Base-by-base conservation (phyloP, 2,797 vertebrate species). In the Paratrypauchen microcephalus region DNA sequence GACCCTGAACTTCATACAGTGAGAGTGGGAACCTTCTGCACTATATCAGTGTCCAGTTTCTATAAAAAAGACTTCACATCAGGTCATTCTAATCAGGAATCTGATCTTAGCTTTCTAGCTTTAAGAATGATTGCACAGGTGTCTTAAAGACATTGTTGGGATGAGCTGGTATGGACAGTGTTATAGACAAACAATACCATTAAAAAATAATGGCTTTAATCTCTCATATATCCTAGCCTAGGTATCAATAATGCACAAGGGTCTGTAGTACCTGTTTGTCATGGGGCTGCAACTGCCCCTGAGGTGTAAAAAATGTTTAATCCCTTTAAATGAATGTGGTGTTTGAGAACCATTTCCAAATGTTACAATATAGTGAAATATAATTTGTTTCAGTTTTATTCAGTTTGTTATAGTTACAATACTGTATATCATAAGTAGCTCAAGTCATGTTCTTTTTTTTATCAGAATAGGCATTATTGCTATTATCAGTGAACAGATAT, bases 241-340 rank as follows among this genome's bases (percentile, higher is more conserved):
- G 24, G 19, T 4, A 70, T 89, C 41, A 87, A 88, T 89, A 80
- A 88, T 89, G 63, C 5, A 45, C 41, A 89, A 15, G 16, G 24
- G 48, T 15, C 16, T 68, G 24, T 4, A 32, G 15, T 68, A 45
- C 54, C 36, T 78, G 30, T 52, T 32, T 15, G 11, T 58, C 57
- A n/a, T 50, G 55, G 48, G 41, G 36, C 32, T 15, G 23, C 8
- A 13, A 3, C 23, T 21, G 30, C 2, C 61, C 56, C 64, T 62
- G 23, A 11, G 18, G 5, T 36, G 16, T 65, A 24, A 58, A 66
- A 24, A 55, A 39, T 41, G 50, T n/a, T 50, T 19, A 2, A 23
- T 54, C 8, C 12, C n/a, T 54, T 54, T 54, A 12, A 23, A 23
- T 11, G 1, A 54, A 23, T 11, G 21, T 12, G 2, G n/a, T 8